Evolutionary conservation across 2,797 vertebrate species (phyloP).

Genomic region (Mus caroli): DNA sequence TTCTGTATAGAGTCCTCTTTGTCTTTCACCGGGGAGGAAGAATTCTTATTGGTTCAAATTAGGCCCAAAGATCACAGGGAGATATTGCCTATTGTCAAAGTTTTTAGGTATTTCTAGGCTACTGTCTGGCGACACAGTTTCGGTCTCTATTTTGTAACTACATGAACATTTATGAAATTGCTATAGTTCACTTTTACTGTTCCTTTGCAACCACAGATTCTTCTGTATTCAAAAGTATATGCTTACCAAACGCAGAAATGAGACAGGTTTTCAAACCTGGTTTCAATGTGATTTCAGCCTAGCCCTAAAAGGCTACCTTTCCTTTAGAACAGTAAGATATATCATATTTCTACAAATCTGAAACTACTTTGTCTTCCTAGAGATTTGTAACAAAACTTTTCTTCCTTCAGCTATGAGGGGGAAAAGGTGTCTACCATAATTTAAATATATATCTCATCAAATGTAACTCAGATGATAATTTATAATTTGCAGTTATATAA

Average conservation of each 20-base stretch:
- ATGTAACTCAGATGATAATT: not conserved
- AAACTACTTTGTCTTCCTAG: not conserved
- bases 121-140: not conserved
- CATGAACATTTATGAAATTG: not conserved
- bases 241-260: not conserved
- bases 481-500: not conserved
- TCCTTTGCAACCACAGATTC: not conserved
- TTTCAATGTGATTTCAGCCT: not conserved
- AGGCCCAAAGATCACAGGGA: not conserved
- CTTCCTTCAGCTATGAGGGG: not conserved
- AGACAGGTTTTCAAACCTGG: not conserved
- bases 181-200: not conserved
- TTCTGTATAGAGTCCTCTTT: not conserved
- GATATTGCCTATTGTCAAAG: not conserved
- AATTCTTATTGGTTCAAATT: not conserved
- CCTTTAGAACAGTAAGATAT: not conserved
- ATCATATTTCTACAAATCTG: not conserved
- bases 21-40: not conserved
- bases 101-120: not conserved
- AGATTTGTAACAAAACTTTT: not conserved
- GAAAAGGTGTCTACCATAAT: not conserved
- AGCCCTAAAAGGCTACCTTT: not conserved
- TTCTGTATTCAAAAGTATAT: slow-evolving; percentile 7
- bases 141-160: not conserved
- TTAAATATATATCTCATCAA: not conserved